Evolutionary conservation across 2,113 vertebrate genomes (phyloP).

Genomic region (Eolophus roseicapilla): DNA sequence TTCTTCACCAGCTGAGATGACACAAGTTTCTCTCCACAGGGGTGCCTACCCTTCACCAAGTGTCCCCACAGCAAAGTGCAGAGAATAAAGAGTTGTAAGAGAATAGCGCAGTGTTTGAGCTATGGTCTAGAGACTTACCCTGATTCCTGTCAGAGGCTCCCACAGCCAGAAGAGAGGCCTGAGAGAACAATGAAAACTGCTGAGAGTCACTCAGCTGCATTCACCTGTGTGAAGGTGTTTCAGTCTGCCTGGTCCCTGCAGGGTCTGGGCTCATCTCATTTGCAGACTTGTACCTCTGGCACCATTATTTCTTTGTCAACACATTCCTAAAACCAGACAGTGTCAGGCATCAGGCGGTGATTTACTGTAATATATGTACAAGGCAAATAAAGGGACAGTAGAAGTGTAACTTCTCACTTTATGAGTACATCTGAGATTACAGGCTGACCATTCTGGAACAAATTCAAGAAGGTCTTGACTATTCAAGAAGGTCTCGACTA

Average conservation of each 20-base stretch:
- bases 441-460: not conserved
- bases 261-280: rapidly evolving
- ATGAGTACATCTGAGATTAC: not conserved
- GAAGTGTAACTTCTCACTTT: not conserved
- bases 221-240: not conserved
- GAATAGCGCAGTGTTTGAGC: rapidly evolving
- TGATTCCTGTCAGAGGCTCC: not conserved
- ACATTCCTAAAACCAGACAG: not conserved
- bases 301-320: not conserved
- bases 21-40: not conserved
- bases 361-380: not conserved
- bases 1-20: not conserved
- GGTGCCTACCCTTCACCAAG: not conserved
- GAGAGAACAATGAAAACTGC: not conserved
- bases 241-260: not conserved
- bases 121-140: not conserved
- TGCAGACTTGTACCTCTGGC: not conserved
- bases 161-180: not conserved
- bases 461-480: not conserved
- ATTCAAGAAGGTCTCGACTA: not conserved
- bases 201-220: not conserved
- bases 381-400: not conserved
- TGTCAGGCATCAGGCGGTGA: not conserved
- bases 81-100: not conserved
- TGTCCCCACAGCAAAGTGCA: not conserved